Evolutionary conservation across 2,113 vertebrate genomes (phyloP), one percentile per base, ranked within the genome.

Genomic region (Notarius lentiginosus): DNA sequence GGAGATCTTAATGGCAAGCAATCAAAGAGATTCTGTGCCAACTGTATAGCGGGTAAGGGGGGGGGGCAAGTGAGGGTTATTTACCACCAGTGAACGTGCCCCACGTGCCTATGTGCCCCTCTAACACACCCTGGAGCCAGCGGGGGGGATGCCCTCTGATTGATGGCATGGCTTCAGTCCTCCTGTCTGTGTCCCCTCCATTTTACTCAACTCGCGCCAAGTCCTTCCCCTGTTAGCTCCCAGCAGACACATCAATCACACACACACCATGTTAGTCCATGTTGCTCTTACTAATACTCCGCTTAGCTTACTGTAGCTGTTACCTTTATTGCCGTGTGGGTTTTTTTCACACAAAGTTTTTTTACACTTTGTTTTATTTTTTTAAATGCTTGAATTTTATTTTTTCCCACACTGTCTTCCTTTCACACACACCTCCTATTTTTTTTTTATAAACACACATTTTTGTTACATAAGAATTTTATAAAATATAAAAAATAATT

Each of bases 241-340:
- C 94, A 89, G 90, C 93, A 94, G 95, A 94, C 94, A 95, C 94
- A 95, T 95, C 94, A 94, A 95, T 95, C 95, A 95, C 79, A 34
- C 58, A 77, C 7, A 49, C 79, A 76, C 92, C 82, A 55, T 18
- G 6, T 30, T 55, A 27, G 24, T 56, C 76, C 14, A 27, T 27
- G 51, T 30, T 79, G 12, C 76, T 79, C 24, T 27, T 55, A 79
- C 10, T 55, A 51, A 77, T 77, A 55, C 24, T 53, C 14, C 27
- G 24, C 14, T 79, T 79, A 27, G 6, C 12, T 55, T 55, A 51
- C 22, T 20, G 47, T 73, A 76, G 41, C 41, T n/a, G 47, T 76
- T 76, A 53, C 20, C 5, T 55, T 8, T 27, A 79, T 79, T 27
- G n/a, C 17, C 30, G 63, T 58, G 17, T 7, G 1, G 51, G 7